Evolutionary conservation across 2,888 invertebrate genomes (phyloP), one percentile per base, ranked within the genome.

Genomic region (Agrotis puta): DNA sequence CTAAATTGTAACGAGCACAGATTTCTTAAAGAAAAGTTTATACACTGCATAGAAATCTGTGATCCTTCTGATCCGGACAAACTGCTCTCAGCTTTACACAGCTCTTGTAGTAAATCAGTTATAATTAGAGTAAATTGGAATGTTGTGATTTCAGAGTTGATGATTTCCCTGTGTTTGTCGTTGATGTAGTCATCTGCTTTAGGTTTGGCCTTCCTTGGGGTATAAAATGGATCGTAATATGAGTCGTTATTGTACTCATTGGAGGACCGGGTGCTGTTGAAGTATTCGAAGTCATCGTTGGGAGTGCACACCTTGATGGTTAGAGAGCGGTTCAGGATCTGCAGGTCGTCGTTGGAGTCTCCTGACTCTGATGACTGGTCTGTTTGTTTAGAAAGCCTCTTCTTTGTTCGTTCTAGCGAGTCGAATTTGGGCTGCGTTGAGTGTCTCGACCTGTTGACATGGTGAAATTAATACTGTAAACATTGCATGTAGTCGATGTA

Each of bases 231-330:
- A 22, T 94, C 94, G 86, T 92, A 93, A 16, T 92, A 87, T 0
- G 93, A 86, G n/a, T 95, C 94, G 62, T 94, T 93, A 0, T 93
- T 87, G 66, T 92, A 90, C 3, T 92, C 92, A 63, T 91, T 92
- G 67, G 94, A 90, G 13, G 94, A 93, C 2, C 93, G 90, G 0
- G 89, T 74, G 2, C 93, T 96, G 62, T 97, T 96, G 88, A 97
- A 97, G 86, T 97, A 97, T 72, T 97, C 96, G 87, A 97, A 97
- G 87, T 97, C 97, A 91, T 97, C 97, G 61, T 94, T 94, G 47
- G 97, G 96, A n/a, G 96, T 84, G 73, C 95, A 93, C 70, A 97
- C 96, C 86, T 97, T 97, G 61, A 97, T 90, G 9, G 96, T 93
- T 68, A 97, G 92, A 0, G 97, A 96, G 24, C 96, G 95, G 88